Evolutionary conservation across 2,888 invertebrate species (phyloP), one percentile per base, ranked within the genome.

Genomic region (Athalia circularis): DNA sequence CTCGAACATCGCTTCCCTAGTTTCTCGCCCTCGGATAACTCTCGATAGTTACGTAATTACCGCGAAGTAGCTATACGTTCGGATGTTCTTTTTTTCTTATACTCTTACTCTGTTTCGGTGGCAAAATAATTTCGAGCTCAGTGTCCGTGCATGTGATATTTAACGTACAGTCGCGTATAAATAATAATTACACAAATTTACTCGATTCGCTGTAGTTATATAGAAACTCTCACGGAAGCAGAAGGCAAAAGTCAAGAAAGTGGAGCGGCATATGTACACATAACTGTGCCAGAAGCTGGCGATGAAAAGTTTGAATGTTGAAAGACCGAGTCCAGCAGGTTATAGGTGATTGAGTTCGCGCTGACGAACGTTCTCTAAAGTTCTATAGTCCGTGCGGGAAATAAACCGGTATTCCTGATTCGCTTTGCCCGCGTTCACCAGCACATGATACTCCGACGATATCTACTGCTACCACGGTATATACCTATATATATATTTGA

Each of bases 271-370:
- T 61, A 50, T 45, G n/a, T 47, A 50, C 50, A 75, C 29, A 29
- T 29, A 29, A 29, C 29, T 29, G 29, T 29, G 29, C 29, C 29
- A 29, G 29, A 29, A 29, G 29, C 29, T 29, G 61, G 64, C 52
- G 75, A 75, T 75, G 75, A 75, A 75, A 75, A 75, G 75, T 75
- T 75, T 61, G 62, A 75, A 75, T 62, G 75, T 64, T 75, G 75
- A 72, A 72, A 59, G 72, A 57, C 72, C 72, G 72, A 48, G 75
- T 75, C 50, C 75, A 62, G 62, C 75, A 50, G 75, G 75, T 64
- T 75, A 75, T 75, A 75, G 75, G 75, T 75, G 75, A 75, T 75
- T 64, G 75, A 75, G 75, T 75, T 75, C 75, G 64, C 75, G 75
- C 75, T 61, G 75, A 75, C 62, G 75, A 75, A 62, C 75, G 75